Percentiles rank a stretch among this genome's conserved stretches.
Evolutionary conservation across 2,888 invertebrate species (phyloP).

Genomic region (Nemotelus pantherinus): DNA sequence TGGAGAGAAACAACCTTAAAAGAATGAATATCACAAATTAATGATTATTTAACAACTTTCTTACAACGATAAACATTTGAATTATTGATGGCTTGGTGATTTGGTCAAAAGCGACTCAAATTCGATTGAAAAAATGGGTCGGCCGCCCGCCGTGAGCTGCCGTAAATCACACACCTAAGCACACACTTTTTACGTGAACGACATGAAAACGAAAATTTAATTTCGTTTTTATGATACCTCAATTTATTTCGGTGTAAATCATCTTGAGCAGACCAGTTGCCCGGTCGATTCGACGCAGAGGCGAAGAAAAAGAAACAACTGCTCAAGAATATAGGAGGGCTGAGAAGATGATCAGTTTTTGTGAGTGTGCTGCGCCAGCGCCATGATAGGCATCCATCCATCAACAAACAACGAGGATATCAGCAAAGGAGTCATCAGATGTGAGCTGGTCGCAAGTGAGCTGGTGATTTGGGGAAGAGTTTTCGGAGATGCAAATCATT

Average conservation of each 20-base stretch:
- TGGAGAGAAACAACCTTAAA: constrained; percentile 24
- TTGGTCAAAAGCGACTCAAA: constrained; percentile 19
- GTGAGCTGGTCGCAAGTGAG: no score
- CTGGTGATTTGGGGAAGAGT: no score
- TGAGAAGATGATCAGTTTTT: constrained; percentile 10
- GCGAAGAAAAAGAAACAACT: not conserved
- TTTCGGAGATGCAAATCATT: no score
- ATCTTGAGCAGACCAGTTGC: constrained; percentile 38
- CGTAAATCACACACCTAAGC: constrained; percentile 50
- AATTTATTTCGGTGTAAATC: constrained; percentile 50
- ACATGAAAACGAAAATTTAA: constrained; percentile 47
- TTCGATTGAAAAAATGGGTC: constrained; percentile 25
- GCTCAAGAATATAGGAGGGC: not conserved
- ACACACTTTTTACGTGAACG: constrained; percentile 42
- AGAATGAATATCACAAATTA: constrained; percentile 46
- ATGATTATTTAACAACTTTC: constrained; percentile 49
- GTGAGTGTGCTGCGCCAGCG: constrained; percentile 35
- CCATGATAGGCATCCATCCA: constrained; percentile 23
- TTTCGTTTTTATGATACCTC: constrained; percentile 50
- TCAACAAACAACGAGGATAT: constrained; percentile 20
- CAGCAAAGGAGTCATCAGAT: no score
- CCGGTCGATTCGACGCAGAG: not conserved
- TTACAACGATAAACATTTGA: constrained; percentile 46
- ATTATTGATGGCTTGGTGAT: constrained; percentile 42
- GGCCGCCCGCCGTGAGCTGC: constrained; percentile 43